Evolutionary conservation across 2,888 invertebrate species (phyloP), one percentile per base, ranked within the genome.

Genomic region (Drosophila mettleri): DNA sequence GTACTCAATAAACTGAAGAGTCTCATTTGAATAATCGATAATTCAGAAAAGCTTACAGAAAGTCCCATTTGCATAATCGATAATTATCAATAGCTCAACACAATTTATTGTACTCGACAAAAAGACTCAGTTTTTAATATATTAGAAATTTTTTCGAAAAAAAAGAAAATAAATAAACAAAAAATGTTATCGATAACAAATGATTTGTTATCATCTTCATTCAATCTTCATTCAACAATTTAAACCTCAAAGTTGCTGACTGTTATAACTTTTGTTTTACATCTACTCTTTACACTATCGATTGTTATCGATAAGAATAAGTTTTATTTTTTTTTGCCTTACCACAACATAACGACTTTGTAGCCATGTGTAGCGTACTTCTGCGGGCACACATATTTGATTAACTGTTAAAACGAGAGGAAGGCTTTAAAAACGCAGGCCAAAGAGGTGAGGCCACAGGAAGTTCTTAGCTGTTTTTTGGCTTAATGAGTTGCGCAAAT

Each of bases 401-500:
- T 18, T 20, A 14, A 18, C 31, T 48, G n/a, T 8, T 18, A 6
- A 29, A 12, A 20, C 14, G 43, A 45, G 10, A 27, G 27, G 29
- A 27, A 16, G 43, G 16, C 3, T 45, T 45, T 16, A 0, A 45
- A 27, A 45, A 1, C 3, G 24, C 43, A 3, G 10, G 18, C 31
- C 14, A 49, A 41, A 41, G 34, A 24, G 51, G 16, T 10, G 20
- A 8, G 36, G 38, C 1, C 16, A 14, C 1, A 39, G 31, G 31
- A 41, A 52, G 53, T 39, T 53, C 48, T 57, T 52, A 27, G 46
- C 64, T 64, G 62, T 60, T 43, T 43, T 74, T 76, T 69, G 66
- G 69, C 77, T 80, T 79, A 80, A 77, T 76, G 79, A 80, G 77
- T 79, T 74, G 70, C 69, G 70, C 76, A 79, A 76, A 79, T 79